Percentiles rank a stretch among this genome's conserved stretches.
These are phyloP conservation scores for Rachycentron canadum DNA, from an alignment of 2,797 vertebrate genomes.

Conservation along the genomic window DNA sequence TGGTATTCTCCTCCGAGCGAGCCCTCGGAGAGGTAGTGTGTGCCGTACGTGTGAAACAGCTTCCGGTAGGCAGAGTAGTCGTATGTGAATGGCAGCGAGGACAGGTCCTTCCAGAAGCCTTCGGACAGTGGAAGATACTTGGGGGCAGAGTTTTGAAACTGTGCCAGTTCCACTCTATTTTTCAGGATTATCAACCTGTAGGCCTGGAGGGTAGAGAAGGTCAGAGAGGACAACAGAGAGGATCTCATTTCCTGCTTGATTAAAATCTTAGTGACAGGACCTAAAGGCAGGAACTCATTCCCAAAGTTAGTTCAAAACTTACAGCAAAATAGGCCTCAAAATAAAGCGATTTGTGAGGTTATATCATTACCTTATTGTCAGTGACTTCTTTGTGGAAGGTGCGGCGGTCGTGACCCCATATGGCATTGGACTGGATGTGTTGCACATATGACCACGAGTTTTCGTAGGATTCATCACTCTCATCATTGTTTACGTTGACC, in stretches of 20 bases:
- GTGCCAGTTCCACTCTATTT: constrained; percentile 86
- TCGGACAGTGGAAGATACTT: constrained; percentile 81
- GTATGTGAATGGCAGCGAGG: constrained; percentile 87
- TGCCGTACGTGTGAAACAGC: constrained; percentile 90
- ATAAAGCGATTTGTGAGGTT: too few species aligned
- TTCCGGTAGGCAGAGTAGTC: constrained; percentile 87
- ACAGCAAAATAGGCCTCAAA: background rate
- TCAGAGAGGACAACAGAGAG: background rate
- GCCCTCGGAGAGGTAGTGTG: constrained; percentile 93
- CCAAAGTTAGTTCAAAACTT: background rate
- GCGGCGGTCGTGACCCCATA: constrained; percentile 46
- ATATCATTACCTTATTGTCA: constrained; percentile 79
- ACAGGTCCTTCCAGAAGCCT: constrained; percentile 92
- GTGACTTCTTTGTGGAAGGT: constrained; percentile 77
- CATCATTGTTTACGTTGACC: constrained; percentile 92
- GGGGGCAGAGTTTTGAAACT: constrained; percentile 92
- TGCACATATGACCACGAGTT: constrained; percentile 93
- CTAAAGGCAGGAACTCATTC: background rate
- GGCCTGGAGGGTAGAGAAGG: constrained; percentile 76
- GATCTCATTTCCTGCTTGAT: background rate
- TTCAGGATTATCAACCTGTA: constrained; percentile 89
- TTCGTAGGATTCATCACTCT: constrained; percentile 92
- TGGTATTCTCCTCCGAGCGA: constrained; percentile 92
- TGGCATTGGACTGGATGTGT: constrained; percentile 62
- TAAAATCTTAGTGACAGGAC: background rate